A percentile compares a stretch with the other conserved stretches of the same genome.
phyloP scores from a whole-genome alignment of 2,797 vertebrate genomes.

The Carduelis carduelis region DNA sequence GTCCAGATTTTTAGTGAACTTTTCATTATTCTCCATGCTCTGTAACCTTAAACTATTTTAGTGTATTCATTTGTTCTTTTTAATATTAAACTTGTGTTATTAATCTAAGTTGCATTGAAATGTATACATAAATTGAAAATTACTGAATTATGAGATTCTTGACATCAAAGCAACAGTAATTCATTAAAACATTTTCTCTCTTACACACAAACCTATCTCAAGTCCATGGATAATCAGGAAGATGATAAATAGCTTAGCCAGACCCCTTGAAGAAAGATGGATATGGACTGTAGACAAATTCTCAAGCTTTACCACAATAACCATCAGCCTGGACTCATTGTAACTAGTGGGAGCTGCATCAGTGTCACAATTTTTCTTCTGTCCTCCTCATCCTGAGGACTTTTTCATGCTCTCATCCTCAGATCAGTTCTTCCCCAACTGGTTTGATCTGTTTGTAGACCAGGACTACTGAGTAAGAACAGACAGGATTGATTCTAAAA shows the following conservation, averaged over 20 bases:
- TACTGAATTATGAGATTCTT: not conserved
- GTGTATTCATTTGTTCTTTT: fast-evolving
- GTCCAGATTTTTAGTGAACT: not conserved
- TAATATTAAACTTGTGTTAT: not conserved
- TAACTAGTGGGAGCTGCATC: not conserved
- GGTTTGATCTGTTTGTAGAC: not conserved
- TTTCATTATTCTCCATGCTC: not conserved
- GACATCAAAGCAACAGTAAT: not conserved
- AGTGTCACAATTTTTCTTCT: not conserved
- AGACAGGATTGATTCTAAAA: not conserved
- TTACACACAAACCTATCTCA: not conserved
- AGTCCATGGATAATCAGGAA: not conserved
- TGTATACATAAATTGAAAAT: not conserved
- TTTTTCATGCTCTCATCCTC: not conserved
- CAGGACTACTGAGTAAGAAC: not conserved
- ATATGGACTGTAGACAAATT: not conserved
- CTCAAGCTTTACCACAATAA: not conserved
- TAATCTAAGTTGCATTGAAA: not conserved
- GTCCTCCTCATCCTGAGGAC: not conserved
- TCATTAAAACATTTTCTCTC: not conserved
- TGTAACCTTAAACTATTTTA: not conserved
- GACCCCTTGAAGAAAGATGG: fast-evolving
- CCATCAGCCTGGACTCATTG: not conserved
- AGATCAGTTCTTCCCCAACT: not conserved
- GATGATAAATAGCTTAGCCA: not conserved